Evolutionary conservation across 1,140 invertebrate genomes (phyloP).

Genomic region (Thaumetopoea pityocampa): DNA sequence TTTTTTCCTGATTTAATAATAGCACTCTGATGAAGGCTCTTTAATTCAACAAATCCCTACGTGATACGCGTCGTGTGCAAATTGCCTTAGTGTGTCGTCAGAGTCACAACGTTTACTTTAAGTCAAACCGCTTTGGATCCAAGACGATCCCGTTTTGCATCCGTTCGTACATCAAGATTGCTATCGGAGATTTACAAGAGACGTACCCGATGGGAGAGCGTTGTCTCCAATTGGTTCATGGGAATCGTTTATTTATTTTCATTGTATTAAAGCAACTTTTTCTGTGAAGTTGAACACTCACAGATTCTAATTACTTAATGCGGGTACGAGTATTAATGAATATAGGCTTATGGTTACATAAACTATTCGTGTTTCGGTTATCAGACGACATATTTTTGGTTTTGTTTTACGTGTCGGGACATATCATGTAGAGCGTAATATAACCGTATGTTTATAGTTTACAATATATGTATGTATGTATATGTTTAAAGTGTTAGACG

Average conservation of each 20-base stretch:
- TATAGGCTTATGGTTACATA: no score
- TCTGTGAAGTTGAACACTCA: conserved; percentile 14
- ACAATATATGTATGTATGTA: no score
- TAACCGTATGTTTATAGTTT: no score
- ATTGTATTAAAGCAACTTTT: conserved; percentile 36
- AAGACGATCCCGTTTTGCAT: conserved; percentile 64
- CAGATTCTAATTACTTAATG: conserved; percentile 12
- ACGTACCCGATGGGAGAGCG: conserved; percentile 47
- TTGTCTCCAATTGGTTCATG: conserved; percentile 48
- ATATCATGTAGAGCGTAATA: no score
- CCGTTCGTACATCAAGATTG: conserved; percentile 70
- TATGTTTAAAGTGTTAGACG: no score
- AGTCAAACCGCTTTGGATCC: conserved; percentile 47
- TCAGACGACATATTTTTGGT: no score
- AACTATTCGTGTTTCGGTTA: no score
- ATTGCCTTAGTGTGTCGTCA: conserved; percentile 34
- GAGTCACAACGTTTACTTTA: conserved; percentile 49
- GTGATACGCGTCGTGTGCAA: no score
- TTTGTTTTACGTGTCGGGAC: no score
- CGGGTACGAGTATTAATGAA: conserved; percentile 8
- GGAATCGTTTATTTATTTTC: conserved; percentile 60
- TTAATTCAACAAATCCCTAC: no score
- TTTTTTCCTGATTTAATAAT: no score
- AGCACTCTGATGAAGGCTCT: no score
- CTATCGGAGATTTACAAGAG: conserved; percentile 72